These are phyloP conservation scores for Callyntrura sp. DNA, from an alignment of 2,888 invertebrate species.

Conservation along the genomic window DNA sequence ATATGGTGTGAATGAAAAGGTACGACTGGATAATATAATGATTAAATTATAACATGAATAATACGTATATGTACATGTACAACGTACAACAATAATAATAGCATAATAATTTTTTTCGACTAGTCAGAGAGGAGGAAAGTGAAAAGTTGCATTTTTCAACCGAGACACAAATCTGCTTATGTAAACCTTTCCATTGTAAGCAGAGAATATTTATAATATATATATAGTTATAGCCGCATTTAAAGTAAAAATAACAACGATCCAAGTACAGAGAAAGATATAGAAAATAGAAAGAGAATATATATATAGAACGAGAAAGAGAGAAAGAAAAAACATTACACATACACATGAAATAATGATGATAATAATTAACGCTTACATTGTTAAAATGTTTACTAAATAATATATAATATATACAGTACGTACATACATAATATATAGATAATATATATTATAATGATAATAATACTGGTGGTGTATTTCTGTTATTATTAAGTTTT, in stretches of 20 bases:
- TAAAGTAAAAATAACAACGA: slow-evolving; percentile 34
- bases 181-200: slow-evolving; percentile 38
- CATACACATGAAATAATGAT: slow-evolving; percentile 38
- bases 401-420: slow-evolving; percentile 61
- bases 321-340: slow-evolving; percentile 39
- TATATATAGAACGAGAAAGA: slow-evolving; percentile 28
- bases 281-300: slow-evolving; percentile 33
- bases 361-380: slow-evolving; percentile 45
- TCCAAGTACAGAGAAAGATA: slow-evolving; percentile 44
- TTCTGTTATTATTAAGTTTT: slow-evolving; percentile 55
- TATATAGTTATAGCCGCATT: slow-evolving; percentile 40
- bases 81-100: slow-evolving; percentile 21
- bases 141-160: slow-evolving; percentile 39
- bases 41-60: slow-evolving; percentile 31
- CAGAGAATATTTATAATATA: slow-evolving; percentile 27
- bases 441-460: slow-evolving; percentile 31
- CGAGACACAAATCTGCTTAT: slow-evolving; percentile 36
- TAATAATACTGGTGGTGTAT: slow-evolving; percentile 70
- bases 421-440: slow-evolving; percentile 53
- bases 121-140: slow-evolving; percentile 15
- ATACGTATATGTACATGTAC: not conserved
- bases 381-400: slow-evolving; percentile 56
- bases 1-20: not conserved
- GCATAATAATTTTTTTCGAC: slow-evolving; percentile 39
- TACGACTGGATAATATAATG: slow-evolving; percentile 14